These are phyloP conservation scores for Lepus townsendii DNA, from an alignment of 2,797 vertebrate species.

Conservation along the genomic window DNA sequence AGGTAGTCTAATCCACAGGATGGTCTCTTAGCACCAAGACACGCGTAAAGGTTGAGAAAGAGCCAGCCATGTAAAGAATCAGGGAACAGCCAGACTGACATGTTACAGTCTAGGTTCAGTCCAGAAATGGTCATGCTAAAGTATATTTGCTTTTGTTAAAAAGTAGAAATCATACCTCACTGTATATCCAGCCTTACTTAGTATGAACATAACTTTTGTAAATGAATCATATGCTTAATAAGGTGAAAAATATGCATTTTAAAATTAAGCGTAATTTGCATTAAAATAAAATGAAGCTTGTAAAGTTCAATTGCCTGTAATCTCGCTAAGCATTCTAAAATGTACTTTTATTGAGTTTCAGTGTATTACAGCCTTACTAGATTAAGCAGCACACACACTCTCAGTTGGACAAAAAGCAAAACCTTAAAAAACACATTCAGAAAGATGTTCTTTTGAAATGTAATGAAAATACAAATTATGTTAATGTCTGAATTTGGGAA, in stretches of 20 bases:
- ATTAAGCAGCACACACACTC: background rate
- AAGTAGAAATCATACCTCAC: constrained; percentile 53
- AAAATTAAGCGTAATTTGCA: constrained; percentile 76
- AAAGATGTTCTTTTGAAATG: constrained; percentile 42
- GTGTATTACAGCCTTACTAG: constrained; percentile 9
- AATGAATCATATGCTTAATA: constrained; percentile 78
- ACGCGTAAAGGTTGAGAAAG: background rate
- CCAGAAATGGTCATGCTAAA: background rate
- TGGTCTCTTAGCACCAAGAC: background rate
- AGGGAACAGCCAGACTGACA: background rate
- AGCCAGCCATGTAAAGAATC: background rate
- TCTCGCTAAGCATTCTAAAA: constrained; percentile 67
- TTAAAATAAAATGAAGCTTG: constrained; percentile 81
- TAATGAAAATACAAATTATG: constrained; percentile 13
- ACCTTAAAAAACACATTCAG: background rate
- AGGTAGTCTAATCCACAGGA: background rate
- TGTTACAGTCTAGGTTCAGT: background rate
- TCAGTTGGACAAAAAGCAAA: background rate
- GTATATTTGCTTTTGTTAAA: constrained; percentile 26
- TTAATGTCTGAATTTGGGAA: constrained; percentile 1
- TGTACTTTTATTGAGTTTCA: constrained; percentile 53
- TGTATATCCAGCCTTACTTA: constrained; percentile 45
- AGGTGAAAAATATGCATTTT: constrained; percentile 78
- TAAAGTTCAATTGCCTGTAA: constrained; percentile 78
- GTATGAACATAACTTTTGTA: constrained; percentile 17